phyloP scores from a whole-genome alignment of 1,140 invertebrate genomes.

The Periplaneta americana region DNA sequence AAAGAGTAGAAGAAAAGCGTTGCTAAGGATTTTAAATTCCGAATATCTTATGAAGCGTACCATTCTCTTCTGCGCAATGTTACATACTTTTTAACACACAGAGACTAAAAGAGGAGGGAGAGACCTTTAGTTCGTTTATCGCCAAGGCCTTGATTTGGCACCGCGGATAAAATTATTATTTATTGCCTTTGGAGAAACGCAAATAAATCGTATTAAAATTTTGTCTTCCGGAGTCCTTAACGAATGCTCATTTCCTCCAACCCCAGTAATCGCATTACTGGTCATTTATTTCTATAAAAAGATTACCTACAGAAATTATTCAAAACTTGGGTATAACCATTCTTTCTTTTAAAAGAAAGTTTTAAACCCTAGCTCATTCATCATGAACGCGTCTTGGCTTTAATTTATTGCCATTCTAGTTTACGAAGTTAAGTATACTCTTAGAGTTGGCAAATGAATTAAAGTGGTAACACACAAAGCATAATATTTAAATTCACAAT shows the following conservation, averaged over 20 bases:
- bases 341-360: too few species aligned
- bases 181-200: background rate
- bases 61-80: background rate
- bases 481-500: too few species aligned
- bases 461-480: too few species aligned
- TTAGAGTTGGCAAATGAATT: too few species aligned
- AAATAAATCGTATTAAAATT: background rate
- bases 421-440: too few species aligned
- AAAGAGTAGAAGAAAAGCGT: background rate
- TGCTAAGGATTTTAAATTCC: background rate
- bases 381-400: too few species aligned
- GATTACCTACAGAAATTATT: background rate
- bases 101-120: background rate
- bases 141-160: too few species aligned
- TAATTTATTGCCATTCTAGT: too few species aligned
- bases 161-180: too few species aligned
- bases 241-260: background rate
- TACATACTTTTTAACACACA: background rate
- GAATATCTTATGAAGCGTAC: background rate
- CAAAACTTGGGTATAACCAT: too few species aligned
- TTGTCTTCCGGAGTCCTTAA: background rate
- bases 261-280: background rate
- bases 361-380: too few species aligned
- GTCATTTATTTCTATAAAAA: background rate
- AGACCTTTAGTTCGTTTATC: background rate